Base-by-base conservation (phyloP, 1,140 invertebrate genomes). In the Ladona fulva region DNA sequence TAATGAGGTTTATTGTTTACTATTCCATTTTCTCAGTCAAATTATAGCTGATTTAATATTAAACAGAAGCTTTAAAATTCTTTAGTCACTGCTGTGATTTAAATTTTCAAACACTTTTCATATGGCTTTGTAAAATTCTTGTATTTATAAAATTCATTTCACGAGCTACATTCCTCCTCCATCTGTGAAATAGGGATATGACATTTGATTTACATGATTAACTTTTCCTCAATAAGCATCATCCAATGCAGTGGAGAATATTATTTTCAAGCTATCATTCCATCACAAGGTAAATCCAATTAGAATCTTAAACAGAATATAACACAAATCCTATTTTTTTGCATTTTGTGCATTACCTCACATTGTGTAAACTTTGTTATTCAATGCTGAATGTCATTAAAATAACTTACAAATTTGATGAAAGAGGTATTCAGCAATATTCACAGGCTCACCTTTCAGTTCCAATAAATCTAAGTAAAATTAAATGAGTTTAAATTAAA, bases 61-160 rank as follows among this genome's bases (percentile, higher is more conserved):
- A 1, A 37, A 37, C 29, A 37, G 3, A 37, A 37, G 29, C 29
- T 37, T 37, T 5, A 37, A 1, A 1, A 37, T 37, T 37, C 29
- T 37, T 37, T 37, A 5, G 8, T 37, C 8, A 37, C 8, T 37
- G 29, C 1, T 5, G 1, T 37, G 8, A 8, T 1, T 37, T 5
- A 37, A 37, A 37, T 5, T 37, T 37, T 37, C n/a, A 37, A 37
- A 37, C 29, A 66, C n/a, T 66, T 66, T 66, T 12, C 14, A 66
- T 66, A 22, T 66, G 12, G 14, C 52, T 66, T 66, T 66, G 52
- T 66, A 66, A 66, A 66, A 66, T 16, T 12, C 52, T 19, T 66
- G 52, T 37, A 66, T 66, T 66, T 66, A 66, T 66, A 66, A 66
- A 66, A 66, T 66, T 22, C 52, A 19, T 66, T 66, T 66, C 52